Evolutionary conservation across 2,113 vertebrate genomes (phyloP).

Genomic region (Xenopus borealis): DNA sequence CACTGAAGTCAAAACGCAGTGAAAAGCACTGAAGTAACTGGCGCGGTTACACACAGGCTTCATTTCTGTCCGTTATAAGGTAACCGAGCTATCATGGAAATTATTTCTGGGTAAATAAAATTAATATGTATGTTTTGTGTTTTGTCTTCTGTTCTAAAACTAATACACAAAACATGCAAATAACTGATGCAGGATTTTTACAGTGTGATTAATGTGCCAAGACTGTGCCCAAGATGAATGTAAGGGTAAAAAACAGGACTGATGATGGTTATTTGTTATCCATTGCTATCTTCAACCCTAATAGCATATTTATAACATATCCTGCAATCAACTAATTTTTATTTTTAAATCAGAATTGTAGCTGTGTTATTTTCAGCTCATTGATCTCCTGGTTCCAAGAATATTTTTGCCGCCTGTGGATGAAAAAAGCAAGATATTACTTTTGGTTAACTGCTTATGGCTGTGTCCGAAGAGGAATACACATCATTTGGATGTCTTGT

Average conservation of each 20-base stretch:
- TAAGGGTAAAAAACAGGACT: not conserved
- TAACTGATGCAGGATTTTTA: constrained; percentile 1
- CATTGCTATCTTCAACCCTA: no score
- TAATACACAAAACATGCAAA: constrained; percentile 10
- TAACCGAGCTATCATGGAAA: constrained; percentile 7
- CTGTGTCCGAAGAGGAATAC: no score
- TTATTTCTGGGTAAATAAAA: constrained; percentile 9
- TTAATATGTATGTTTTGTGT: constrained; percentile 35
- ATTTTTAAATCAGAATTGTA: not conserved
- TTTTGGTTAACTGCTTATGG: no score
- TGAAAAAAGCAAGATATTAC: no score
- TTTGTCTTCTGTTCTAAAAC: constrained; percentile 32
- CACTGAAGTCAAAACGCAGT: constrained; percentile 19
- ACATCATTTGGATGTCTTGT: no score
- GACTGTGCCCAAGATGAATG: not conserved
- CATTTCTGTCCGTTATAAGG: constrained; percentile 20
- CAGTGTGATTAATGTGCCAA: constrained; percentile 22
- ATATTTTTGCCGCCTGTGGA: no score
- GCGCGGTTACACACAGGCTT: constrained; percentile 30
- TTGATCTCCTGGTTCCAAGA: not conserved
- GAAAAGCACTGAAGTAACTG: constrained; percentile 16
- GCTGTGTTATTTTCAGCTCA: constrained; percentile 3
- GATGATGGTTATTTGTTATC: not conserved
- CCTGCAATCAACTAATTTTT: not conserved
- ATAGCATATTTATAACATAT: no score